Evolutionary conservation across 2,113 vertebrate species (phyloP).

Genomic region (Aspidoscelis tigris): DNA sequence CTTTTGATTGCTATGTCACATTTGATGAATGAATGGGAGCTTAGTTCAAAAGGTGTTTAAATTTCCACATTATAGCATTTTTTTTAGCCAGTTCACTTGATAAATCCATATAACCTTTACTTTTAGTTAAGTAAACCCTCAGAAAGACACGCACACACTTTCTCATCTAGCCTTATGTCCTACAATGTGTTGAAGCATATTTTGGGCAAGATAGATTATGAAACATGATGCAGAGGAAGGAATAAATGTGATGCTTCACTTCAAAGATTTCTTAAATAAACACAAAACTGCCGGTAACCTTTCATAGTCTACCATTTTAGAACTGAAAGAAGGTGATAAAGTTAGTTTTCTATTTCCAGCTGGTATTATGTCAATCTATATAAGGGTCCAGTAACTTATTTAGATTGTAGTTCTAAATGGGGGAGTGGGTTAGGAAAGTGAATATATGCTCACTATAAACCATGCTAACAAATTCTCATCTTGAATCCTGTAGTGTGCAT

Average conservation of each 20-base stretch:
- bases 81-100: conserved; percentile 70
- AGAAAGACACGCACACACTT: conserved; percentile 72
- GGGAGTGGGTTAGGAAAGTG: neutral
- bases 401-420: neutral
- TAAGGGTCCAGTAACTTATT: neutral
- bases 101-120: conserved; percentile 78
- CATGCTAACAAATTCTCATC: neutral
- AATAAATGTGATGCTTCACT: conserved; percentile 59
- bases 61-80: conserved; percentile 77
- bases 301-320: conserved; percentile 47
- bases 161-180: conserved; percentile 69
- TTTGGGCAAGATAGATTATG: conserved; percentile 62
- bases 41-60: conserved; percentile 78
- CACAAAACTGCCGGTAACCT: conserved; percentile 57
- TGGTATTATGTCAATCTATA: conserved; percentile 11
- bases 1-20: conserved; percentile 76
- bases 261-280: conserved; percentile 67
- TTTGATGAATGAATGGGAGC: conserved; percentile 75
- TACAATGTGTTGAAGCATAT: conserved; percentile 72
- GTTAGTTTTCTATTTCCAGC: conserved; percentile 38
- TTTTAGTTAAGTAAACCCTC: conserved; percentile 81
- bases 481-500: too few relatives aligned
- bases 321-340: conserved; percentile 31
- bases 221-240: conserved; percentile 51
- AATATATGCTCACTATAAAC: neutral